A percentile compares a stretch with the other conserved stretches of the same genome.
phyloP scores from a whole-genome alignment of 1,140 invertebrate species.

The Triops longicaudatus region DNA sequence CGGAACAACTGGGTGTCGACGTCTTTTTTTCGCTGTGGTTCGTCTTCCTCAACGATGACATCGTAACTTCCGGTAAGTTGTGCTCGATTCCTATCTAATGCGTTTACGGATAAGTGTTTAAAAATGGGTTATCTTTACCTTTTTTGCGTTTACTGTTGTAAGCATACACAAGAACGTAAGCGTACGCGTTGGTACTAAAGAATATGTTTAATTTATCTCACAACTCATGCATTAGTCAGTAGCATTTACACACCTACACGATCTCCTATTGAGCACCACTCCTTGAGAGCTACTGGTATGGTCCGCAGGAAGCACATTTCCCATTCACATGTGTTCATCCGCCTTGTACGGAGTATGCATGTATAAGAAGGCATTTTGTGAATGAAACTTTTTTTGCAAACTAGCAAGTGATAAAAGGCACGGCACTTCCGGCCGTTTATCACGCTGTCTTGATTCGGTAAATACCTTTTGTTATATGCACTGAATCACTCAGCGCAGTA shows the following conservation, averaged over 20 bases:
- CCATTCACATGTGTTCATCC: constrained; percentile 5
- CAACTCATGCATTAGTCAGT: constrained; percentile 5
- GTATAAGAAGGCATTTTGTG: background rate
- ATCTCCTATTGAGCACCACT: background rate
- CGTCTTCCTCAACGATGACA: constrained; percentile 46
- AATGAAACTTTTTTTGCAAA: background rate
- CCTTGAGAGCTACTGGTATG: constrained; percentile 10
- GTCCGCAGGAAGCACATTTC: constrained; percentile 1
- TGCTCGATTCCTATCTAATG: background rate
- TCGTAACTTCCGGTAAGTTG: constrained; percentile 43
- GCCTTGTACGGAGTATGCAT: background rate
- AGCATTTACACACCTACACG: background rate
- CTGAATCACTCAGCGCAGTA: too few species aligned
- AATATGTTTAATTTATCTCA: background rate
- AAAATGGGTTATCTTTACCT: background rate
- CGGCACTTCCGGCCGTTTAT: background rate
- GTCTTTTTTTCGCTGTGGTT: constrained; percentile 48
- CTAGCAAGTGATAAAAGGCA: background rate
- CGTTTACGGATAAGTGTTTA: background rate
- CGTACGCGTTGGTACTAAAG: background rate
- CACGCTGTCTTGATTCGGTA: background rate
- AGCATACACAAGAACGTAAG: background rate
- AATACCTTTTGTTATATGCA: too few species aligned
- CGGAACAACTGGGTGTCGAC: constrained; percentile 42
- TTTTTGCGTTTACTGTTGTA: background rate